Base-by-base conservation (phyloP, 2,888 invertebrate genomes). In the Eristalis tenax region DNA sequence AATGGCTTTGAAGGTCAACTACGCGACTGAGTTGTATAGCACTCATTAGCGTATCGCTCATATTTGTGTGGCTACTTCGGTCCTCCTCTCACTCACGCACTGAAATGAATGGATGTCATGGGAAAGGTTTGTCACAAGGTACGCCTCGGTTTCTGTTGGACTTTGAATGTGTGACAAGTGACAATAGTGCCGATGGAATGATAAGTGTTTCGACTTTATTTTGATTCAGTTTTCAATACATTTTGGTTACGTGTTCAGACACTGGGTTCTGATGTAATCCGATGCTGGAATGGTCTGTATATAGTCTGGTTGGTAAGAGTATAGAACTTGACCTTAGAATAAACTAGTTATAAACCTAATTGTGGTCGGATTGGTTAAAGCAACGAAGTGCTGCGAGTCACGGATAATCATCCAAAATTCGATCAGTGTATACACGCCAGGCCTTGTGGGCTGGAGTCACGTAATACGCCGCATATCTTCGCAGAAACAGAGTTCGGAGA, bases 1-100 rank as follows among this genome's bases (percentile, higher is more conserved):
- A 73, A 63, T n/a, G 63, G n/a, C 8, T 71, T 32, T 71, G 59
- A 71, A 71, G 70, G 70, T 71, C 59, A 71, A 40, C 70, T 38
- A 23, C 35, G 38, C 38, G 22, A 23, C 38, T n/a, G 40, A 32
- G 59, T n/a, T 38, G 15, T 15, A 38, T 8, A 18, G 18, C 50
- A 10, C 28, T 50, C 56, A 73, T 63, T 73, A 63, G 73, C 63
- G 73, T 73, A 63, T 50, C 50, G 4, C 32, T 38, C 38, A 38
- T 38, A 38, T 11, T 38, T 38, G 38, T 13, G 38, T 4, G 38
- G 38, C 38, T 38, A 13, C 18, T 2, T 50, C n/a, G 18, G 8
- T 6, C 18, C n/a, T 18, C 50, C 50, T 50, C 50, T 50, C 50
- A 50, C 50, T 50, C 18, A 50, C 50, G 50, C 50, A 50, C 18